phyloP scores from a whole-genome alignment of 1,140 invertebrate species.

The Aphis craccivora region DNA sequence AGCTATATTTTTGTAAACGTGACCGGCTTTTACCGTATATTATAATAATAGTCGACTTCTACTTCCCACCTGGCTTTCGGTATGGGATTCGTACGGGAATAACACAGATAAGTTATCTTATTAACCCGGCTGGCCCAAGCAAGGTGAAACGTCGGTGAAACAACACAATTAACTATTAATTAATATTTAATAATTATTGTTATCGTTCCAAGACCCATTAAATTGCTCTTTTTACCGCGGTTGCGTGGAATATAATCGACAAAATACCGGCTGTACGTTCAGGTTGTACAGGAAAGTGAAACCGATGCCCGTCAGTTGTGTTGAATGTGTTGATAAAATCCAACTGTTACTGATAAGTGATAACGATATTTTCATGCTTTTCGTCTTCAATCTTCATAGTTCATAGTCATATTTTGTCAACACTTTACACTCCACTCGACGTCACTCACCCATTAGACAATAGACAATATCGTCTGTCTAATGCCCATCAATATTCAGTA shows the following conservation, averaged over 20 bases:
- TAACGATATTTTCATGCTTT: neutral
- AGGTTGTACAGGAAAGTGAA: neutral
- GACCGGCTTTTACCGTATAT: neutral
- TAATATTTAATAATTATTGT: neutral
- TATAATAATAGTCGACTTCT: neutral
- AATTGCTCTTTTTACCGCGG: neutral
- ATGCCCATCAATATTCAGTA: too few species aligned
- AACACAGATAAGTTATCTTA: conserved; percentile 25
- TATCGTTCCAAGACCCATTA: neutral
- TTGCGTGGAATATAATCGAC: neutral
- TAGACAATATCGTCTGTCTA: neutral
- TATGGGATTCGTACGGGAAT: neutral
- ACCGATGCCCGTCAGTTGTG: neutral
- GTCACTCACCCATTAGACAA: neutral
- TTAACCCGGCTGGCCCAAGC: neutral
- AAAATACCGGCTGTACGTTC: neutral
- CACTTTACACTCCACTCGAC: neutral
- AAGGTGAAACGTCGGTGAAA: neutral
- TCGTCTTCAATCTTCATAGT: neutral
- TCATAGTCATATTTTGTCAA: neutral
- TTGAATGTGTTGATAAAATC: neutral
- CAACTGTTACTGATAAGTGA: neutral
- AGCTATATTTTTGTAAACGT: neutral
- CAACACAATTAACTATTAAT: neutral
- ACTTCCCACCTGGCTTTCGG: neutral